These are phyloP conservation scores for Acanthornis magna DNA, from an alignment of 2,797 vertebrate species.

Conservation along the genomic window DNA sequence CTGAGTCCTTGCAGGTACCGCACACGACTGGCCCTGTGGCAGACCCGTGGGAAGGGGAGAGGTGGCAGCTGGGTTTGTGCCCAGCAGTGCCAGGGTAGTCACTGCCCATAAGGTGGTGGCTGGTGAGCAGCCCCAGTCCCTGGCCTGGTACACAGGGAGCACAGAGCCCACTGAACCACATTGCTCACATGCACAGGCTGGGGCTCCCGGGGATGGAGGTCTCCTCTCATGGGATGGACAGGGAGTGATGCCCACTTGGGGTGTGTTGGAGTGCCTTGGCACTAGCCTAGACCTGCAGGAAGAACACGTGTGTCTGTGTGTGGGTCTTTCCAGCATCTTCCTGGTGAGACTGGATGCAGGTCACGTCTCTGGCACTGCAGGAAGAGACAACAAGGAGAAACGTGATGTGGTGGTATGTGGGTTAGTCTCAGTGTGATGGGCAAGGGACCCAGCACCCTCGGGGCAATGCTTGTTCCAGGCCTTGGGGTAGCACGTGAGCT, in stretches of 20 bases:
- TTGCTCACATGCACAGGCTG: neutral
- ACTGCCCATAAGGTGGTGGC: neutral
- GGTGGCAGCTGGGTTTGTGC: neutral
- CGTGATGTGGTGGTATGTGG: rapidly evolving
- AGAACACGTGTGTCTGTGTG: neutral
- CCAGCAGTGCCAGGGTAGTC: neutral
- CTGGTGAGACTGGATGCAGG: neutral
- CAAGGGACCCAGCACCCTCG: neutral
- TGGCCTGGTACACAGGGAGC: neutral
- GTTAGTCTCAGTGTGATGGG: neutral
- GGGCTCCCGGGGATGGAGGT: neutral
- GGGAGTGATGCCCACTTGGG: neutral
- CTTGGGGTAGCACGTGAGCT: neutral
- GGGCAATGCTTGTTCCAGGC: neutral
- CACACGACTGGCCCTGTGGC: rapidly evolving
- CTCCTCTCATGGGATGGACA: neutral
- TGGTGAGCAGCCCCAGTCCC: neutral
- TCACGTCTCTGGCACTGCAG: neutral
- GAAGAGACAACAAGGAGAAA: neutral
- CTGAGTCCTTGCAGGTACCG: neutral
- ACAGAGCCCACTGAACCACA: neutral
- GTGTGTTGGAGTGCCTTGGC: neutral
- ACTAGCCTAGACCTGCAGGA: neutral
- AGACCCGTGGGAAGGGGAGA: neutral
- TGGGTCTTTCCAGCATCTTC: neutral